phyloP scores from a whole-genome alignment of 2,888 invertebrate genomes.

The Cerceris rybyensis region DNA sequence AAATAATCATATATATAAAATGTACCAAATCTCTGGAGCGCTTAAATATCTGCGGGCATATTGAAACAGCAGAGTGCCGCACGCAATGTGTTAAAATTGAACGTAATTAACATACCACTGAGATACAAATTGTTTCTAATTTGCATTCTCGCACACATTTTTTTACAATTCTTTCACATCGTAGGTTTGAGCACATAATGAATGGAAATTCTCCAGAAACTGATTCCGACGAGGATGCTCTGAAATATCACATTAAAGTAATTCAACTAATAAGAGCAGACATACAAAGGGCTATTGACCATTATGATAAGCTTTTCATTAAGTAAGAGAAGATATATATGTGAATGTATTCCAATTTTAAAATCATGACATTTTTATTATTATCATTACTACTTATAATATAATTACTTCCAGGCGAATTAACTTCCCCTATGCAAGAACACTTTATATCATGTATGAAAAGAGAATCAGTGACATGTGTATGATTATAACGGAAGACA shows the following conservation, averaged over 20 bases:
- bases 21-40: too few relatives aligned
- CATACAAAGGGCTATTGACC: conserved; percentile 90
- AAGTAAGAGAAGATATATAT: conserved; percentile 85
- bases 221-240: conserved; percentile 87
- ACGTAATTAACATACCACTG: too few relatives aligned
- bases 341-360: neutral
- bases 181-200: conserved; percentile 87
- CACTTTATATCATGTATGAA: conserved; percentile 89
- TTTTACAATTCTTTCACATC: neutral
- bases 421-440: conserved; percentile 88
- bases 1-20: too few relatives aligned
- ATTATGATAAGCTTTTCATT: conserved; percentile 91
- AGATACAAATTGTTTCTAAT: neutral
- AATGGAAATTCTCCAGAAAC: conserved; percentile 86
- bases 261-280: conserved; percentile 92
- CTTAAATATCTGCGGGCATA: too few relatives aligned
- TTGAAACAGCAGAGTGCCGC: too few relatives aligned
- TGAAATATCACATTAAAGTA: conserved; percentile 91
- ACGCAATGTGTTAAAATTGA: too few relatives aligned
- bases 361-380: neutral
- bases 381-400: conserved; percentile 15
- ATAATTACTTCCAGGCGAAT: conserved; percentile 83
- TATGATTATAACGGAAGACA: conserved; percentile 87
- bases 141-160: neutral
- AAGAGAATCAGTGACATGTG: conserved; percentile 87